Evolutionary conservation across 2,113 vertebrate genomes (phyloP).

Genomic region (Scopus umbretta): DNA sequence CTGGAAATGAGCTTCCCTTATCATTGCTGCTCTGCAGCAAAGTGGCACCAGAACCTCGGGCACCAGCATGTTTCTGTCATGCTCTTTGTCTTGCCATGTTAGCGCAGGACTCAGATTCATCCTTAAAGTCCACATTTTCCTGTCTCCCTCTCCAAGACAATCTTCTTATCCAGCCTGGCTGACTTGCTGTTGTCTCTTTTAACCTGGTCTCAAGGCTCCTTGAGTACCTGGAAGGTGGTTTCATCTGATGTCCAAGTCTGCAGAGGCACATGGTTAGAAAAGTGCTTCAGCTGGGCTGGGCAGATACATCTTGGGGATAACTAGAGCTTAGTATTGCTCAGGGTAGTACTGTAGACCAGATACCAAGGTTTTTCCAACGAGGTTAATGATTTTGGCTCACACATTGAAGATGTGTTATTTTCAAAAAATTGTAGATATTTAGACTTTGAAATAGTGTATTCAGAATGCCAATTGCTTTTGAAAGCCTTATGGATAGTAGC

Average conservation of each 20-base stretch:
- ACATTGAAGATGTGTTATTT: not conserved
- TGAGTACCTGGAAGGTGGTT: not conserved
- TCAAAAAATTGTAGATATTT: not conserved
- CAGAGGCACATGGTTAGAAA: not conserved
- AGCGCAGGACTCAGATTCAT: not conserved
- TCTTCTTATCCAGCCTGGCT: not conserved
- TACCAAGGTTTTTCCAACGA: not conserved
- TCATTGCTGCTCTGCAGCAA: not conserved
- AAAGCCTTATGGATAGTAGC: not conserved
- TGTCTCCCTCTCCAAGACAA: not conserved
- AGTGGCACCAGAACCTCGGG: not conserved
- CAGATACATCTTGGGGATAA: not conserved
- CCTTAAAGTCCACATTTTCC: not conserved
- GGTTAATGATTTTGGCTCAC: not conserved
- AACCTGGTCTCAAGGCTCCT: not conserved
- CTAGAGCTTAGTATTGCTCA: not conserved
- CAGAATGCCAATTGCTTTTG: not conserved
- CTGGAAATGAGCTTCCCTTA: not conserved
- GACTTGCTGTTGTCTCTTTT: not conserved
- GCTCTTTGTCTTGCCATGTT: not conserved
- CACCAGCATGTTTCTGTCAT: fast-evolving
- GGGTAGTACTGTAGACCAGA: not conserved
- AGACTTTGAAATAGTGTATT: not conserved
- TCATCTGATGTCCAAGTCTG: not conserved
- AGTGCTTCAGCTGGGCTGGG: not conserved